Evolutionary conservation across 1,140 invertebrate species (phyloP).

Genomic region (Zaprionus gabonicus): DNA sequence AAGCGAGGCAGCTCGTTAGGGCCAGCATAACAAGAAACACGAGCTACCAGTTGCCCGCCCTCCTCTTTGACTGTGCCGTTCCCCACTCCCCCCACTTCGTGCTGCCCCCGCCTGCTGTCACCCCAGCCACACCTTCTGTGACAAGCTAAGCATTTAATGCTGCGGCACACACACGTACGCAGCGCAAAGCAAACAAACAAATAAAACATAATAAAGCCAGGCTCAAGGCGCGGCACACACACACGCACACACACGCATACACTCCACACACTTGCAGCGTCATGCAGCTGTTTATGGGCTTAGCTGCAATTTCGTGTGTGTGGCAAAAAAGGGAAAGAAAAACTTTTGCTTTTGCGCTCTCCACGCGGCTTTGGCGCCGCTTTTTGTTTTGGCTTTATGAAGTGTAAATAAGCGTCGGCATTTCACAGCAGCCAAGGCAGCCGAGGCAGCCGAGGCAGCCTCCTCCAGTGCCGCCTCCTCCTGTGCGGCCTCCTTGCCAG

Average conservation of each 20-base stretch:
- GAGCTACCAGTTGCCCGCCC: conserved; percentile 16
- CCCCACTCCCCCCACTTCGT: too few relatives aligned
- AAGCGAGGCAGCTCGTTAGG: conserved; percentile 62
- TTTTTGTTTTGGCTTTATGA: conserved; percentile 68
- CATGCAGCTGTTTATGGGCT: conserved; percentile 54
- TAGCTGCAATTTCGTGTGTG: conserved; percentile 47
- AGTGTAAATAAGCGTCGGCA: conserved; percentile 78
- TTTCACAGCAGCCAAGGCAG: conserved; percentile 61
- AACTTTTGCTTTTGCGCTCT: conserved; percentile 14
- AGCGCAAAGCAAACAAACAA: conserved; percentile 58
- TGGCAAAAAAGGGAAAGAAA: conserved; percentile 14
- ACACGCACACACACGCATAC: not conserved
- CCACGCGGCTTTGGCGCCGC: conserved; percentile 31
- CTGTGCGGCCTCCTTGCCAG: not conserved
- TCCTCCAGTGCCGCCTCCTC: too few relatives aligned
- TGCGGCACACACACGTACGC: conserved; percentile 48
- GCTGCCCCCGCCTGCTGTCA: not conserved
- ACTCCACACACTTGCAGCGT: conserved; percentile 6
- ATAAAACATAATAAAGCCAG: conserved; percentile 59
- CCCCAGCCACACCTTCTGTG: conserved; percentile 39
- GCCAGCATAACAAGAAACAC: conserved; percentile 61
- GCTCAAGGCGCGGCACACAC: conserved; percentile 10
- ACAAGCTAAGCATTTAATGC: conserved; percentile 73
- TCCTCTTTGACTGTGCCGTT: not conserved
- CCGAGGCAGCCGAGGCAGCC: not conserved